These are phyloP conservation scores for Lasiurus borealis DNA, from an alignment of 2,113 vertebrate species.

Conservation along the genomic window DNA sequence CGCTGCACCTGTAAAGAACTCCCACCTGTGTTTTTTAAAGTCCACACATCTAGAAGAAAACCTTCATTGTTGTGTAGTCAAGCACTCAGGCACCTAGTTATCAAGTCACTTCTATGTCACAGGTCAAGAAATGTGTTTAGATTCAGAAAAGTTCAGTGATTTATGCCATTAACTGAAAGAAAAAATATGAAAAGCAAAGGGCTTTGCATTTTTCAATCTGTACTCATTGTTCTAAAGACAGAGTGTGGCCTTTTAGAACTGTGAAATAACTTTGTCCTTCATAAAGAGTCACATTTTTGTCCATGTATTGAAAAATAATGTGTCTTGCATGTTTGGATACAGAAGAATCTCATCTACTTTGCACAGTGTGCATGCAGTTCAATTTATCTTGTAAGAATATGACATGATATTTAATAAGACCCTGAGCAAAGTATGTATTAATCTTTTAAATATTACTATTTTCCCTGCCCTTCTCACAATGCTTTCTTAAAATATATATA, in stretches of 20 bases:
- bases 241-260: constrained; percentile 60
- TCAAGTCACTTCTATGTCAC: constrained; percentile 9
- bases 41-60: not conserved
- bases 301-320: constrained; percentile 60
- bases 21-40: not conserved
- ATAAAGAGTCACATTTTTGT: constrained; percentile 59
- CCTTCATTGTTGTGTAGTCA: constrained; percentile 42
- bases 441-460: not conserved
- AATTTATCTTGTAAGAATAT: constrained; percentile 26
- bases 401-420: not conserved
- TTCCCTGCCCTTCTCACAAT: not conserved
- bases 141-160: constrained; percentile 67
- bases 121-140: constrained; percentile 55
- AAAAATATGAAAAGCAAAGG: constrained; percentile 67
- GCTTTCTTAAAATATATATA: not conserved
- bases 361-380: not conserved
- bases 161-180: constrained; percentile 67
- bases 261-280: constrained; percentile 69
- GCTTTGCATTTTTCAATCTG: constrained; percentile 74
- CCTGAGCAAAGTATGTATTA: not conserved
- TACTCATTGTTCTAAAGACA: constrained; percentile 76
- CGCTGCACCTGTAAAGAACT: not conserved
- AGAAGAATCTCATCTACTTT: constrained; percentile 39
- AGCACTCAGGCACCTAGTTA: constrained; percentile 23
- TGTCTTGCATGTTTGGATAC: not conserved